phyloP scores from a whole-genome alignment of 2,113 vertebrate genomes.

The Caloenas nicobarica region DNA sequence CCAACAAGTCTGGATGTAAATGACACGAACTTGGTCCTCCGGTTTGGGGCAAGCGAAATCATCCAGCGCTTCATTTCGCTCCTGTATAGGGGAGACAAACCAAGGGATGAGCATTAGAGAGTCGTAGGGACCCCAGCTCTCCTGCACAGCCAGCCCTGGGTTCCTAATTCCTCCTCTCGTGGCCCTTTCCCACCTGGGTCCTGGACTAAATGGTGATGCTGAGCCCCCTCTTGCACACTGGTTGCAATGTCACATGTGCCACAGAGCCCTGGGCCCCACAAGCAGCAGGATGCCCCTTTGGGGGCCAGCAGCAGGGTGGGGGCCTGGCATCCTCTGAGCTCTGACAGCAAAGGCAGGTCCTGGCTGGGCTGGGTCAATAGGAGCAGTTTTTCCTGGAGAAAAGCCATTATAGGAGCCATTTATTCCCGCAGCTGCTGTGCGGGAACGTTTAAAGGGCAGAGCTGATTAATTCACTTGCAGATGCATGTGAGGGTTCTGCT shows the following conservation, averaged over 20 bases:
- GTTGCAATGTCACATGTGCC: accelerated
- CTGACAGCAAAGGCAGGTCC: neutral
- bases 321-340: neutral
- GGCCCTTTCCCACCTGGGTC: neutral
- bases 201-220: neutral
- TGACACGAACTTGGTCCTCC: conserved; percentile 91
- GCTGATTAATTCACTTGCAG: neutral
- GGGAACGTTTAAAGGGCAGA: neutral
- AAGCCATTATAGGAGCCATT: neutral
- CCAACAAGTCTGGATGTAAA: conserved; percentile 87
- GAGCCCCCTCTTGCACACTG: neutral
- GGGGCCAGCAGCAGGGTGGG: neutral
- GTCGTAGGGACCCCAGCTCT: neutral
- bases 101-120: neutral
- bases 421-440: neutral
- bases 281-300: neutral
- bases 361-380: neutral
- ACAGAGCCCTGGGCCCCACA: neutral
- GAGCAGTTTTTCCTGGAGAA: neutral
- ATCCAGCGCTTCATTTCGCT: conserved; percentile 98
- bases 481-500: neutral
- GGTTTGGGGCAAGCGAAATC: conserved; percentile 90
- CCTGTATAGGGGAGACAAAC: conserved; percentile 70
- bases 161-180: neutral
- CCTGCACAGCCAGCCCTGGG: neutral